Conservation (phyloP, 2,113 vertebrate species). For the Rhagologus leucostigma region DNA sequence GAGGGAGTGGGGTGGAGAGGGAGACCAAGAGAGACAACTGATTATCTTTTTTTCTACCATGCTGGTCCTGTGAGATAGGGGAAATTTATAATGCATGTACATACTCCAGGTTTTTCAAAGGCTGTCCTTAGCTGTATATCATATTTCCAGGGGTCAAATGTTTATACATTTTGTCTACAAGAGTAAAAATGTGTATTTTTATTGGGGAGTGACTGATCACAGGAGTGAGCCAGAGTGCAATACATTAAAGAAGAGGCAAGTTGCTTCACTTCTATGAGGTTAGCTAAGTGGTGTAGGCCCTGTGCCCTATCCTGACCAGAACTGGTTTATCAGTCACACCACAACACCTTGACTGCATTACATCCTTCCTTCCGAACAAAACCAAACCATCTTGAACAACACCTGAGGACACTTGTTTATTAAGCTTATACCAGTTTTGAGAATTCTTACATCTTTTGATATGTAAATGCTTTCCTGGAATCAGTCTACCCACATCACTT, state of each 20-base stretch:
- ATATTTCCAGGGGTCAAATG: constrained; percentile 27
- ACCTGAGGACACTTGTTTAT: neutral
- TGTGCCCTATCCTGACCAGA: neutral
- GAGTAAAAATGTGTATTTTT: constrained; percentile 8
- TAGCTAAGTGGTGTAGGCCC: neutral
- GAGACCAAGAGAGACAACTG: neutral
- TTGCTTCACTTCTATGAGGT: neutral
- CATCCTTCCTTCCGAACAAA: neutral
- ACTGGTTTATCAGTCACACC: neutral
- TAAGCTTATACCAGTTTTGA: neutral
- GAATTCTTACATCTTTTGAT: constrained; percentile 10
- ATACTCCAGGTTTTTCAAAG: neutral
- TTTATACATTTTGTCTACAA: constrained; percentile 24
- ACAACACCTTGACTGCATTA: neutral
- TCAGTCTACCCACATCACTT: neutral
- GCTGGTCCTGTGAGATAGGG: neutral
- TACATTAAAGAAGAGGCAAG: neutral
- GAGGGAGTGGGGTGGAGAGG: neutral
- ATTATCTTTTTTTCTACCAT: neutral
- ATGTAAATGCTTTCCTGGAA: neutral
- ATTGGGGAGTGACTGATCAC: neutral
- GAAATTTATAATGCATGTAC: neutral
- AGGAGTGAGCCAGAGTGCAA: neutral
- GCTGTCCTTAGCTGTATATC: constrained; percentile 8
- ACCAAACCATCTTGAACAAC: neutral